Base-by-base conservation (phyloP, 2,797 vertebrate genomes). In the Coreius guichenoti region DNA sequence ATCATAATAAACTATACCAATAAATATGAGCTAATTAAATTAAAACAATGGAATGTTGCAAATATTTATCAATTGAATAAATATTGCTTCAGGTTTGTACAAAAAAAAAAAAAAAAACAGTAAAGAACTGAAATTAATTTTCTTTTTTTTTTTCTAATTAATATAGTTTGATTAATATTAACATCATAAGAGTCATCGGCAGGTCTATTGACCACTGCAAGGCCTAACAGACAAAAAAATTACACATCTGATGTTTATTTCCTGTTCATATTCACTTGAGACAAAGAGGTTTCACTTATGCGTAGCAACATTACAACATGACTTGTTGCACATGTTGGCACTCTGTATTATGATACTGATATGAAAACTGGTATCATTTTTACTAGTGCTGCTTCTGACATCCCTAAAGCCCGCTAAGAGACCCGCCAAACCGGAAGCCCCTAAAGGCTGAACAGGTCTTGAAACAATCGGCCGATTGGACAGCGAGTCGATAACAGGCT, bases 401-500 rank as follows among this genome's bases (percentile, higher is more conserved):
- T 43, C 36, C 14, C 75, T 43, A 43, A 78, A 78, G 14, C 8
- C 4, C 29, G 14, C 9, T 45, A 14, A 39, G 45, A 75, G 81
- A 45, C 72, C 51, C 8, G 8, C 26, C 73, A 87, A 81, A 84
- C 17, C 31, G 17, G 74, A 92, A 90, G 89, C 90, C 89, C 90
- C 80, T 75, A 82, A 58, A 89, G 87, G 89, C 80, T 90, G 82
- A 83, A 90, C 69, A 92, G 87, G 89, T 87, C 82, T 87, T 80
- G 82, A 88, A 92, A 92, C 90, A 92, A 91, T 88, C 39, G 86
- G 88, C 85, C 68, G 58, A 83, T 85, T 87, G 87, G 91, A 94
- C 92, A 93, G 92, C 75, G 91, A 89, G 92, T 94, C 92, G 91
- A 94, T 93, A 94, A 89, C 86, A 88, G 90, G 91, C 90, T 92